Conservation (phyloP, 1,140 invertebrate species). For the Halictus rubicundus region DNA sequence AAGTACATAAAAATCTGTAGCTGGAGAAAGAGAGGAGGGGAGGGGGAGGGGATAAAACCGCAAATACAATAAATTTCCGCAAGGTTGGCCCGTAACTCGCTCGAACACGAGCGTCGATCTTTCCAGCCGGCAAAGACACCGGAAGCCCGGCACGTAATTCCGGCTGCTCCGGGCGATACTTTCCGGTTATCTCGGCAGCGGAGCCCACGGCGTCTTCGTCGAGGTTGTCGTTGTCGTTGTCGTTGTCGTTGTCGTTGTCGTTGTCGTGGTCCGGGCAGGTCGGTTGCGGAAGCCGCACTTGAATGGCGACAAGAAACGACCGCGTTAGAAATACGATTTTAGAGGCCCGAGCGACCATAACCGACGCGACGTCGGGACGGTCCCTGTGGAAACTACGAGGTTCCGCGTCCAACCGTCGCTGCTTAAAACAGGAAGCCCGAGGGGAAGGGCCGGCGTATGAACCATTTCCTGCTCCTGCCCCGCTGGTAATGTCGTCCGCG, state of each 20-base stretch:
- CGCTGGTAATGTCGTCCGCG: background rate
- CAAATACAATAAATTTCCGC: constrained; percentile 42
- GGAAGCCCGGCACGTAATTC: constrained; percentile 32
- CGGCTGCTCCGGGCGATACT: constrained; percentile 30
- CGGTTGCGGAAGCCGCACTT: constrained; percentile 44
- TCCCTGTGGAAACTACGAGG: constrained; percentile 14
- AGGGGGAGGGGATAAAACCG: constrained; percentile 1
- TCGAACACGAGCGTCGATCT: background rate
- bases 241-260: background rate
- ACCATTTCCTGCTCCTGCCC: constrained; percentile 11
- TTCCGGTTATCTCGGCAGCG: constrained; percentile 44
- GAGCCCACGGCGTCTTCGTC: background rate
- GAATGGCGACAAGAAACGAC: constrained; percentile 50
- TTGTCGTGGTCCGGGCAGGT: constrained; percentile 10
- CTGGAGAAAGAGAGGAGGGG: no score
- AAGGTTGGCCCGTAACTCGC: background rate
- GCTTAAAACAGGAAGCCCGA: constrained; percentile 23
- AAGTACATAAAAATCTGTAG: no score
- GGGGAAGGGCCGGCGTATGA: background rate
- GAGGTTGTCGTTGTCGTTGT: background rate
- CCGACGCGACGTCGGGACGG: constrained; percentile 21
- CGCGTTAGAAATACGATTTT: constrained; percentile 50
- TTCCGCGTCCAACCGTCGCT: constrained; percentile 18
- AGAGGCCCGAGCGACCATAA: constrained; percentile 26
- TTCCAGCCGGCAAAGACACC: constrained; percentile 6